Evolutionary conservation across 2,113 vertebrate species (phyloP).

Genomic region (Sialia sialis): DNA sequence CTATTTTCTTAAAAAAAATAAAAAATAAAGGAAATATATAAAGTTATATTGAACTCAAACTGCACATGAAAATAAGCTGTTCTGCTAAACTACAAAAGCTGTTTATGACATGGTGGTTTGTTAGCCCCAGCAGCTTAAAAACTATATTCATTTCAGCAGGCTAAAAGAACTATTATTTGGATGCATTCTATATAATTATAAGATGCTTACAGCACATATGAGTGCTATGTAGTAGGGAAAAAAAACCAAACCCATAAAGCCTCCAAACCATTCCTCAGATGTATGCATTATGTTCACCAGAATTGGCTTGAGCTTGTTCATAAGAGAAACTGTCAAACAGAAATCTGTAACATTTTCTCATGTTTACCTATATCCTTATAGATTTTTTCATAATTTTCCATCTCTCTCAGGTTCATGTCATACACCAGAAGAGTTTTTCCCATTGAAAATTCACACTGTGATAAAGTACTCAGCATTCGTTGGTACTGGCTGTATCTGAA

Average conservation of each 20-base stretch:
- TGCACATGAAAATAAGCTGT: not conserved
- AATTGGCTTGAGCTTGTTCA: not conserved
- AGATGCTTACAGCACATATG: not conserved
- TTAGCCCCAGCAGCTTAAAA: not conserved
- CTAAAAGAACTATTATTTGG: not conserved
- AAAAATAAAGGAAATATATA: not conserved
- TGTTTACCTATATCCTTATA: constrained; percentile 91
- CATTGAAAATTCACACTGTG: constrained; percentile 98
- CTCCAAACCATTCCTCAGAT: not conserved
- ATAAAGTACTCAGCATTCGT: constrained; percentile 90
- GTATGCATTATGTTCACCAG: not conserved
- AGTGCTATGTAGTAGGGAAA: not conserved
- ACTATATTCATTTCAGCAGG: fast-evolving
- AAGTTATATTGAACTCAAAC: not conserved
- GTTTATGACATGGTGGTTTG: not conserved
- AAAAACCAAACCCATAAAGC: not conserved
- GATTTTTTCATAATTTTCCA: constrained; percentile 98
- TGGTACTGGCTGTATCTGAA: constrained; percentile 92
- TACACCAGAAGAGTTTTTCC: constrained; percentile 96
- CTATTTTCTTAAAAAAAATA: constrained; percentile 80
- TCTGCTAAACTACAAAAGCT: not conserved
- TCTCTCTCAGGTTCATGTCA: constrained; percentile 97
- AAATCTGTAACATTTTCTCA: not conserved
- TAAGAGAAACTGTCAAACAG: not conserved
- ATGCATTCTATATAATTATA: not conserved